Percentiles rank a stretch among this genome's conserved stretches.
Evolutionary conservation across 2,888 invertebrate genomes (phyloP).

Genomic region (Dastarcus helophoroides): DNA sequence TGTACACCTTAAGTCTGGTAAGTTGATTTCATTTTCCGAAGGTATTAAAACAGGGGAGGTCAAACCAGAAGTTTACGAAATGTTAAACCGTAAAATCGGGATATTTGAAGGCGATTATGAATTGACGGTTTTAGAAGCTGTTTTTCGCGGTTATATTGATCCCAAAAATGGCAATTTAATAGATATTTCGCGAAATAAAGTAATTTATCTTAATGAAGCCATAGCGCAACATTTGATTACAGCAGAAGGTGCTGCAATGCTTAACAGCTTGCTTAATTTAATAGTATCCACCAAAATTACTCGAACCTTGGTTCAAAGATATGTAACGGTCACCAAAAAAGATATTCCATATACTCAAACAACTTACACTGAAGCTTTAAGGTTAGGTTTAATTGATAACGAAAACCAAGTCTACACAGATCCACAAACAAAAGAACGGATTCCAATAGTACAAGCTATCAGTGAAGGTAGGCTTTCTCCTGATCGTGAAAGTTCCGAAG

Average conservation of each 20-base stretch:
- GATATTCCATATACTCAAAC: slow-evolving; percentile 47
- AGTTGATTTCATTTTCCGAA: slow-evolving; percentile 64
- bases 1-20: slow-evolving; percentile 61
- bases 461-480: slow-evolving; percentile 60
- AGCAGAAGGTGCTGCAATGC: slow-evolving; percentile 74
- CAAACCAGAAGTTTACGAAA: slow-evolving; percentile 75
- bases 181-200: slow-evolving; percentile 57
- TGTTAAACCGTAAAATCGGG: slow-evolving; percentile 73
- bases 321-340: slow-evolving; percentile 61
- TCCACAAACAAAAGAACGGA: slow-evolving; percentile 58
- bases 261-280: slow-evolving; percentile 76
- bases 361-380: slow-evolving; percentile 67
- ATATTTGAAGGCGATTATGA: slow-evolving; percentile 66
- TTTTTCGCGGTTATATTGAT: slow-evolving; percentile 75
- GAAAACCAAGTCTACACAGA: slow-evolving; percentile 63
- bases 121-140: slow-evolving; percentile 76
- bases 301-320: slow-evolving; percentile 70
- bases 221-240: slow-evolving; percentile 76
- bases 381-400: slow-evolving; percentile 70
- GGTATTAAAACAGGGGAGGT: slow-evolving; percentile 69
- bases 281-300: slow-evolving; percentile 80
- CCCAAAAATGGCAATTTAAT: slow-evolving; percentile 78
- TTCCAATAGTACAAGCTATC: slow-evolving; percentile 67
- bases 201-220: slow-evolving; percentile 74
- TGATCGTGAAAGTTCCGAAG: slow-evolving; percentile 36